These are phyloP conservation scores for Macrotrachela quadricornifera DNA, from an alignment of 1,140 invertebrate species.

Conservation along the genomic window DNA sequence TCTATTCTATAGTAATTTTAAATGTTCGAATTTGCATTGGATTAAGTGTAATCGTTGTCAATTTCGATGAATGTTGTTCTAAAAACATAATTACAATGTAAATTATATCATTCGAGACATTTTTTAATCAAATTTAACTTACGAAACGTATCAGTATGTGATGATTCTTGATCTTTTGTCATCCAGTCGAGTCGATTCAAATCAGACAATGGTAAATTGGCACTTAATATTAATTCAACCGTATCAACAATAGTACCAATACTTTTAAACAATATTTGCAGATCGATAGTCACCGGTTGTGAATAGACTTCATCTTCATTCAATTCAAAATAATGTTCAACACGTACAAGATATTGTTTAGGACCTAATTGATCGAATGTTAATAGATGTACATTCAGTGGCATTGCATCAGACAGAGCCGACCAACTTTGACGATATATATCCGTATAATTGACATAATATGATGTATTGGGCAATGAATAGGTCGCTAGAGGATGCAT, in stretches of 20 bases:
- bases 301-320: slow-evolving; percentile 41
- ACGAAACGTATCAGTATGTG: too few relatives aligned
- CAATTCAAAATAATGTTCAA: slow-evolving; percentile 66
- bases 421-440: slow-evolving; percentile 13
- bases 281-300: slow-evolving; percentile 27
- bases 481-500: slow-evolving; percentile 30
- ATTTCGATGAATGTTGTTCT: too few relatives aligned
- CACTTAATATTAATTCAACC: neutral
- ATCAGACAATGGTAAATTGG: neutral
- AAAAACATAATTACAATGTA: neutral
- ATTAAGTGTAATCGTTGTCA: neutral
- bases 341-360: slow-evolving; percentile 37
- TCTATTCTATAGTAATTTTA: neutral
- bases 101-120: too few relatives aligned
- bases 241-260: neutral
- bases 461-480: slow-evolving; percentile 3
- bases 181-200: neutral
- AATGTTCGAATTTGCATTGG: slow-evolving; percentile 10
- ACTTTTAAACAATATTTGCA: neutral
- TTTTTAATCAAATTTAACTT: too few relatives aligned
- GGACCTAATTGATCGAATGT: slow-evolving; percentile 56
- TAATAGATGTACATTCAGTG: slow-evolving; percentile 57
- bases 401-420: slow-evolving; percentile 34
- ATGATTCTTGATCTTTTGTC: neutral
- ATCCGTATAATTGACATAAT: neutral